phyloP scores from a whole-genome alignment of 2,113 vertebrate genomes.

The Nasalis larvatus region DNA sequence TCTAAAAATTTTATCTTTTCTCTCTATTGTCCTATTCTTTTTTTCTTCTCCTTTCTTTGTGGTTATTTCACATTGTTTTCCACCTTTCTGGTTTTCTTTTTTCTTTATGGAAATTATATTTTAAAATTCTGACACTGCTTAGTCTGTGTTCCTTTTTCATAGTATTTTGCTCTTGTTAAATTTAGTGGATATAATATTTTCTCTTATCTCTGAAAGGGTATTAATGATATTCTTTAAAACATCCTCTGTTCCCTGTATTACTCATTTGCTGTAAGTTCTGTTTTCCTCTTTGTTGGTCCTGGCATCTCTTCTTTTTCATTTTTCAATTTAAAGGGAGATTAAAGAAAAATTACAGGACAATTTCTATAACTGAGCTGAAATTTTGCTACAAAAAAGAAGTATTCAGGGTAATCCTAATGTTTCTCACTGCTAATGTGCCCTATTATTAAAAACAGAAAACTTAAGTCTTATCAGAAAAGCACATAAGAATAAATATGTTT shows the following conservation, averaged over 20 bases:
- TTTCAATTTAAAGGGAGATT: not conserved
- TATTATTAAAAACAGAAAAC: conserved; percentile 35
- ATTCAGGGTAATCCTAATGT: not conserved
- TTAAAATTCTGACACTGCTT: not conserved
- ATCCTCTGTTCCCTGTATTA: not conserved
- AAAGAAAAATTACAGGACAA: not conserved
- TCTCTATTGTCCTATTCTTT: not conserved
- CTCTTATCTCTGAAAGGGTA: not conserved
- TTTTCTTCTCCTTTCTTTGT: not conserved
- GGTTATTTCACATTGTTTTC: not conserved
- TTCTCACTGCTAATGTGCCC: not conserved
- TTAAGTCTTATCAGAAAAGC: conserved; percentile 52
- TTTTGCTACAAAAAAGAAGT: not conserved
- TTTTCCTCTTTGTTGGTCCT: not conserved
- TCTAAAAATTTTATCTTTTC: not conserved
- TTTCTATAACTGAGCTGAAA: conserved; percentile 20
- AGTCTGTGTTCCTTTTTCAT: not conserved
- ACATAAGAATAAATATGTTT: conserved; percentile 36
- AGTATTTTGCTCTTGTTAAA: not conserved
- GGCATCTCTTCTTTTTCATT: conserved; percentile 11
- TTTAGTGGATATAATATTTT: not conserved
- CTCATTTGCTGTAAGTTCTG: not conserved
- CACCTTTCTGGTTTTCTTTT: not conserved
- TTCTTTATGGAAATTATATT: not conserved
- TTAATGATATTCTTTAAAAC: not conserved